These are phyloP conservation scores for Oryzias javanicus DNA, from an alignment of 2,113 vertebrate species.

Conservation along the genomic window DNA sequence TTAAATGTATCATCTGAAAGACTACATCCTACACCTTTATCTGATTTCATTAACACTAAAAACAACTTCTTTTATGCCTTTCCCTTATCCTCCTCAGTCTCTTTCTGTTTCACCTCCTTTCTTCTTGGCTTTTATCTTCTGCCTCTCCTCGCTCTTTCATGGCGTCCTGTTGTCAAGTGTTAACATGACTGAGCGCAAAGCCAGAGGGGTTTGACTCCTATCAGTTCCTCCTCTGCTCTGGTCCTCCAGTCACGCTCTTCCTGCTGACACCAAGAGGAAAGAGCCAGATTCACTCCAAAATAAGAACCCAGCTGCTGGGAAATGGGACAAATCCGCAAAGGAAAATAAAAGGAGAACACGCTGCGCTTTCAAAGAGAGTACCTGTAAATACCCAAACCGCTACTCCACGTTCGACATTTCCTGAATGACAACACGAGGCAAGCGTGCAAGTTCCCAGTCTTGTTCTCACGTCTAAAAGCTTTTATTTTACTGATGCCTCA, in stretches of 20 bases:
- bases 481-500: too few relatives aligned
- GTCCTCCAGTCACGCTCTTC: slow-evolving; percentile 52
- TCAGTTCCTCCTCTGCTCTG: slow-evolving; percentile 41
- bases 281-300: slow-evolving; percentile 21
- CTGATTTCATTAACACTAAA: slow-evolving; percentile 45
- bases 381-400: too few relatives aligned
- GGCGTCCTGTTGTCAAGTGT: slow-evolving; percentile 59
- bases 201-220: slow-evolving; percentile 55
- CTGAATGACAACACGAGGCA: too few relatives aligned
- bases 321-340: slow-evolving; percentile 17
- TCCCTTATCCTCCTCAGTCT: background rate
- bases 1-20: slow-evolving; percentile 8
- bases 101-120: slow-evolving; percentile 30
- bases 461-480: too few relatives aligned
- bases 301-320: slow-evolving; percentile 24
- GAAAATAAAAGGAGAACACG: too few relatives aligned
- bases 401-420: too few relatives aligned
- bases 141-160: slow-evolving; percentile 57
- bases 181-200: slow-evolving; percentile 56
- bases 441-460: too few relatives aligned
- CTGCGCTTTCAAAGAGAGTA: too few relatives aligned
- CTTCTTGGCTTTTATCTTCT: slow-evolving; percentile 58
- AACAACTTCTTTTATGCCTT: slow-evolving; percentile 33
- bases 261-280: slow-evolving; percentile 29
- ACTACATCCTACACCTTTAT: slow-evolving; percentile 19